Percentiles rank a stretch among this genome's conserved stretches.
phyloP scores from a whole-genome alignment of 2,888 invertebrate genomes.

The Sepiola atlantica region DNA sequence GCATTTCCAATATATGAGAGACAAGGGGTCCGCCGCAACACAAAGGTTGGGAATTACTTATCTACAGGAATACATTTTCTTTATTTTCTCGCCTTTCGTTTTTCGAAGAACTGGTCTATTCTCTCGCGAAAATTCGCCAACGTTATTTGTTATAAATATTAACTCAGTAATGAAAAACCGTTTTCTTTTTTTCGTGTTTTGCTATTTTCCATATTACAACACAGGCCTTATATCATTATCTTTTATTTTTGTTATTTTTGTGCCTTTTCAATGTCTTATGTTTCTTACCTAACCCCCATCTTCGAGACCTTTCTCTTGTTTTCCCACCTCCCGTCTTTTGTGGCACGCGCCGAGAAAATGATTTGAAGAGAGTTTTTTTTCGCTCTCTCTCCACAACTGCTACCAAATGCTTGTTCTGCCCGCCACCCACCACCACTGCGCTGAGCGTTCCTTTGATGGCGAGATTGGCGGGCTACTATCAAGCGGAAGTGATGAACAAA shows the following conservation, averaged over 20 bases:
- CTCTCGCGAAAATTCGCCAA: neutral
- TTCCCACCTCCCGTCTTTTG: neutral
- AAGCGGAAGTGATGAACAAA: constrained; percentile 13
- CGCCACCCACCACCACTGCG: neutral
- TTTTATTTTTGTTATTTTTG: neutral
- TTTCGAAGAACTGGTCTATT: neutral
- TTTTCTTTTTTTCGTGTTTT: neutral
- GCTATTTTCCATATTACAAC: neutral
- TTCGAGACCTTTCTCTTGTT: neutral
- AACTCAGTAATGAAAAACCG: neutral
- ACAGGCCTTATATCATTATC: neutral
- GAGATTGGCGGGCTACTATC: neutral
- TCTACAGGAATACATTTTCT: neutral
- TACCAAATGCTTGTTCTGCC: neutral
- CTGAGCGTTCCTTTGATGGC: neutral
- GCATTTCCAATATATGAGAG: too few relatives aligned
- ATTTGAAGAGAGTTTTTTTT: neutral
- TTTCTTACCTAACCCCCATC: neutral
- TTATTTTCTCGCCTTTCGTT: neutral
- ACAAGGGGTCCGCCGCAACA: too few relatives aligned
- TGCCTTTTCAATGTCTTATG: neutral
- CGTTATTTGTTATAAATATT: constrained; percentile 1
- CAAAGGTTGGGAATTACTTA: neutral
- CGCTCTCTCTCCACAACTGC: neutral
- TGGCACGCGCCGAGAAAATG: neutral